A percentile compares a stretch with the other conserved stretches of the same genome.
Conservation (phyloP, 2,113 vertebrate species). For the Progne subis region DNA sequence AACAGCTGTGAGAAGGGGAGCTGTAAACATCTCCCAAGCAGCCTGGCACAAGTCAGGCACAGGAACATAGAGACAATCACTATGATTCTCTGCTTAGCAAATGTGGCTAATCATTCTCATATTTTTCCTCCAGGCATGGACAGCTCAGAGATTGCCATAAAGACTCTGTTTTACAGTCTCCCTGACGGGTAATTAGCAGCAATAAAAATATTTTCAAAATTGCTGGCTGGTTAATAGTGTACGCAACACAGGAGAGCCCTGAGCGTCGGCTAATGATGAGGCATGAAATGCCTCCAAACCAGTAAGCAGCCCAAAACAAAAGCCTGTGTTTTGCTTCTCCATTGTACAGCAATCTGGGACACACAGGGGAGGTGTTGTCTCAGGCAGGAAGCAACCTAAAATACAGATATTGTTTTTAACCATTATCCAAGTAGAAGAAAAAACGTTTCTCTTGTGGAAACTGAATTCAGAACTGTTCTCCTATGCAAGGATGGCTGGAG, state of each 20-base stretch:
- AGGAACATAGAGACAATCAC: neutral
- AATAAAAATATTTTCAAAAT: slow-evolving; percentile 26
- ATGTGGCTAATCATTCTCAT: neutral
- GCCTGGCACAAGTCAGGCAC: neutral
- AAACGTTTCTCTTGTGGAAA: neutral
- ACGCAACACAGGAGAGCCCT: neutral
- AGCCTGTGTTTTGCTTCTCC: neutral
- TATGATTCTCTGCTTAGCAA: neutral
- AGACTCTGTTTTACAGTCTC: slow-evolving; percentile 22
- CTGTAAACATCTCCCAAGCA: neutral
- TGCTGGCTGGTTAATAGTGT: neutral
- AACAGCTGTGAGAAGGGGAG: neutral
- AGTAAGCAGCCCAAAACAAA: neutral
- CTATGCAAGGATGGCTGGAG: neutral
- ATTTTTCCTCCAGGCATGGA: slow-evolving; percentile 13
- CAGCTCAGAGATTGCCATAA: neutral
- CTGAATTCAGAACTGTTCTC: neutral
- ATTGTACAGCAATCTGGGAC: neutral
- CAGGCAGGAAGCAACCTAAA: slow-evolving; percentile 8
- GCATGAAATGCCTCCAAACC: neutral
- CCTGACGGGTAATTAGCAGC: slow-evolving; percentile 38
- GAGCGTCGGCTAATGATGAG: neutral
- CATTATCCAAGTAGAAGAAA: neutral
- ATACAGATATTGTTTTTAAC: neutral
- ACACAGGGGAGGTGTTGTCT: neutral